These are phyloP conservation scores for Drosophila emarginata DNA, from an alignment of 2,888 invertebrate species.

Conservation along the genomic window DNA sequence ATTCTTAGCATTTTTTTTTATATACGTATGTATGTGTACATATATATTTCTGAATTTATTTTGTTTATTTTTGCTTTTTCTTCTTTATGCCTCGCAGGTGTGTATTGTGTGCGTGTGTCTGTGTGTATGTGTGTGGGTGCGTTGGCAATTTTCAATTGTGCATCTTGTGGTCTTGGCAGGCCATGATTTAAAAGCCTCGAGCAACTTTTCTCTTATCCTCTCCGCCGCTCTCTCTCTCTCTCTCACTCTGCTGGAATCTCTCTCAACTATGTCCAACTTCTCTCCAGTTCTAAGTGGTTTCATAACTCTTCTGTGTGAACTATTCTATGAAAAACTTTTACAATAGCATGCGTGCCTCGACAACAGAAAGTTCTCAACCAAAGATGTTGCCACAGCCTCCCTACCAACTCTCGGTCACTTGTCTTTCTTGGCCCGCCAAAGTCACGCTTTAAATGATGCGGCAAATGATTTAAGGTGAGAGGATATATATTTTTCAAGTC, in stretches of 20 bases:
- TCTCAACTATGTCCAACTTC: conserved; percentile 29
- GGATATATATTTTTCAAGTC: conserved; percentile 11
- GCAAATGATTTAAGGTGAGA: conserved; percentile 60
- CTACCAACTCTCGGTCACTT: not conserved
- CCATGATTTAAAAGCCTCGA: conserved; percentile 66
- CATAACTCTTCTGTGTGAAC: conserved; percentile 56
- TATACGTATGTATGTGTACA: conserved; percentile 22
- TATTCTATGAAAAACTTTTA: conserved; percentile 49
- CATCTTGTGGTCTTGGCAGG: conserved; percentile 56
- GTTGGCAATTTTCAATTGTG: conserved; percentile 47
- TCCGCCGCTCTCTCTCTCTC: conserved; percentile 5
- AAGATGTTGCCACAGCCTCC: conserved; percentile 13
- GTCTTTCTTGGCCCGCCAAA: conserved; percentile 1
- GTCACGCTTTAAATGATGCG: conserved; percentile 45
- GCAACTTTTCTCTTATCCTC: conserved; percentile 40
- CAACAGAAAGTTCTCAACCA: conserved; percentile 5
- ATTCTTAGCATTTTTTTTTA: conserved; percentile 27
- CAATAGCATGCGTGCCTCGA: conserved; percentile 28
- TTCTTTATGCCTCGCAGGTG: conserved; percentile 24
- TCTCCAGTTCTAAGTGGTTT: conserved; percentile 50
- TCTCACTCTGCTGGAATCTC: conserved; percentile 12
- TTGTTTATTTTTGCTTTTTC: conserved; percentile 31
- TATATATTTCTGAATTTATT: conserved; percentile 35
- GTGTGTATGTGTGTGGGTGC: not conserved
- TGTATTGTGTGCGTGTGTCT: conserved; percentile 8